A percentile compares a stretch with the other conserved stretches of the same genome.
These are phyloP conservation scores for Callimorpha dominula DNA, from an alignment of 2,888 invertebrate genomes.

Conservation along the genomic window DNA sequence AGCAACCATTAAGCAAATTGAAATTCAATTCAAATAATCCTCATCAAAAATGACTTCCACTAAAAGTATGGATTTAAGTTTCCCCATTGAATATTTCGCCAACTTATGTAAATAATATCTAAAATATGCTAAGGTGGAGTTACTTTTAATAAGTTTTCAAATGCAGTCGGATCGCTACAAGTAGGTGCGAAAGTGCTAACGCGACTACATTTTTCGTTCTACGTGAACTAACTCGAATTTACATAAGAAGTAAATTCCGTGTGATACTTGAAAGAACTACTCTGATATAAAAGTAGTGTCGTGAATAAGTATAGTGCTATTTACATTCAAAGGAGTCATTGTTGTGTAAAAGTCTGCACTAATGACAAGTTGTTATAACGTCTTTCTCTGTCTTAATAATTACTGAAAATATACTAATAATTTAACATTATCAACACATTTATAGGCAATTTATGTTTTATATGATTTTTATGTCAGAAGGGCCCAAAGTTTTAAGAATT, in stretches of 20 bases:
- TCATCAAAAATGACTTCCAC: slow-evolving; percentile 19
- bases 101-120: slow-evolving; percentile 52
- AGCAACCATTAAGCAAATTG: slow-evolving; percentile 7
- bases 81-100: slow-evolving; percentile 47
- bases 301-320: slow-evolving; percentile 6
- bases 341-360: background rate
- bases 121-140: slow-evolving; percentile 54
- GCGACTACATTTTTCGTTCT: slow-evolving; percentile 61
- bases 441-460: no score
- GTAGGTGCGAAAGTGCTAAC: slow-evolving; percentile 59
- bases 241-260: slow-evolving; percentile 62
- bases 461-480: no score
- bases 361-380: background rate
- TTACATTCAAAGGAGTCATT: background rate
- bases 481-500: no score
- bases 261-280: slow-evolving; percentile 50
- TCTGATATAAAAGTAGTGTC: slow-evolving; percentile 32
- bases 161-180: slow-evolving; percentile 48
- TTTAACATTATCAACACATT: no score
- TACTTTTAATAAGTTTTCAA: slow-evolving; percentile 59
- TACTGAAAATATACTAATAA: background rate
- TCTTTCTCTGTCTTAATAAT: background rate
- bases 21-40: slow-evolving; percentile 21
- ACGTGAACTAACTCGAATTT: slow-evolving; percentile 53
- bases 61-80: slow-evolving; percentile 35